Conservation (phyloP, 2,888 invertebrate genomes). For the Parascotia fuliginaria region DNA sequence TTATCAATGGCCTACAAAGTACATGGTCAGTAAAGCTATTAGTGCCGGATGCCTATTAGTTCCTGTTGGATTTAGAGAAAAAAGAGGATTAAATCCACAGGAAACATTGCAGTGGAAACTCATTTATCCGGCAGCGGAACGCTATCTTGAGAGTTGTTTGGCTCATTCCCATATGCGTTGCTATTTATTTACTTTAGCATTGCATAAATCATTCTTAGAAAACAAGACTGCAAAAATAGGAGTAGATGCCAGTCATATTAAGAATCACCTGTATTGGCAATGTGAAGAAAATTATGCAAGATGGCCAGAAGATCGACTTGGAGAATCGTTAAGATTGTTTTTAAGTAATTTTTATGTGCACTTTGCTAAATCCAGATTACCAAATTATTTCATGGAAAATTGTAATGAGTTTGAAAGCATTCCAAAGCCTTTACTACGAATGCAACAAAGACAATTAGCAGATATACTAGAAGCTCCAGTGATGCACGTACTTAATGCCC, state of each 20-base stretch:
- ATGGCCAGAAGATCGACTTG: constrained; percentile 91
- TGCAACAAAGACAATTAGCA: constrained; percentile 88
- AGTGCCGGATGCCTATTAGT: constrained; percentile 89
- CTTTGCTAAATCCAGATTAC: constrained; percentile 87
- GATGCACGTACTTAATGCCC: constrained; percentile 88
- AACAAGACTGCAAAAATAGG: constrained; percentile 87
- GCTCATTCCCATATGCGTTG: constrained; percentile 90
- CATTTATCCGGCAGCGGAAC: constrained; percentile 91
- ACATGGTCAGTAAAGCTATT: constrained; percentile 88
- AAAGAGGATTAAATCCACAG: constrained; percentile 86
- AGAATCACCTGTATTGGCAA: constrained; percentile 91
- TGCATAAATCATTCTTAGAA: constrained; percentile 91
- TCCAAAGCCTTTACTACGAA: constrained; percentile 86
- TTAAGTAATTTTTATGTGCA: constrained; percentile 87
- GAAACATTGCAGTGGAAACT: constrained; percentile 92
- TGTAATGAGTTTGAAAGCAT: constrained; percentile 91
- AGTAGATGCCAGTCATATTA: constrained; percentile 89
- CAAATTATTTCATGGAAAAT: constrained; percentile 90
- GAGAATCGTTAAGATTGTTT: constrained; percentile 88
- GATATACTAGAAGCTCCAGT: constrained; percentile 90
- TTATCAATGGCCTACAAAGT: constrained; percentile 89
- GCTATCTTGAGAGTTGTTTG: constrained; percentile 90
- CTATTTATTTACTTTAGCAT: constrained; percentile 88
- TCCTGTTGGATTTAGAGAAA: constrained; percentile 89
- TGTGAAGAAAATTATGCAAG: constrained; percentile 89